Percentiles rank a stretch among this genome's conserved stretches.
phyloP scores from a whole-genome alignment of 2,797 vertebrate species.

The Rhadinocentrus ornatus region DNA sequence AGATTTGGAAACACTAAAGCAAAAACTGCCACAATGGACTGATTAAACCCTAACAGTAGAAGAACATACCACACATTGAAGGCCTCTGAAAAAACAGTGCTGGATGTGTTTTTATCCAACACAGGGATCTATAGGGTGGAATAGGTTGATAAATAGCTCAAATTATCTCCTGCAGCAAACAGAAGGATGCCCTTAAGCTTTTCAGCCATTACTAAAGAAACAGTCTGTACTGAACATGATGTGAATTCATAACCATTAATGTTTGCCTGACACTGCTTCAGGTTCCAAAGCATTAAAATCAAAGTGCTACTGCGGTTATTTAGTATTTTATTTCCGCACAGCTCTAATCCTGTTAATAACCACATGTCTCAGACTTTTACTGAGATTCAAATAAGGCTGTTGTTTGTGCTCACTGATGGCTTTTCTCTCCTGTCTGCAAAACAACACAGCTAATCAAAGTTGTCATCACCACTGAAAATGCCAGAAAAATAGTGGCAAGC shows the following conservation, averaged over 20 bases:
- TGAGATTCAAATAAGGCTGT: background rate
- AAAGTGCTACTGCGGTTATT: background rate
- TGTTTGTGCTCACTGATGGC: background rate
- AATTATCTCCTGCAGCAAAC: background rate
- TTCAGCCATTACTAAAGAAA: background rate
- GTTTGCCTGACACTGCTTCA: background rate
- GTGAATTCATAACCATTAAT: background rate
- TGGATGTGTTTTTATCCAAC: background rate
- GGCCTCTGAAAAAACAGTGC: background rate
- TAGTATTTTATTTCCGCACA: background rate
- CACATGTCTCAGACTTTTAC: background rate
- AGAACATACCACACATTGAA: background rate
- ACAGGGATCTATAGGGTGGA: background rate
- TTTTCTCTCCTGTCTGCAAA: conserved; percentile 1
- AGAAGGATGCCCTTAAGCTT: background rate
- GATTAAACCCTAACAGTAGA: background rate
- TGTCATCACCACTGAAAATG: background rate
- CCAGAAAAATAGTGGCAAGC: background rate
- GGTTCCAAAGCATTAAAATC: background rate
- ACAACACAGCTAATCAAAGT: background rate
- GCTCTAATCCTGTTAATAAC: background rate
- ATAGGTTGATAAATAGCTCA: background rate
- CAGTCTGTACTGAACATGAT: background rate
- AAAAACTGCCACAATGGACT: background rate
- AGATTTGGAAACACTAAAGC: conserved; percentile 2